Base-by-base conservation (phyloP, 2,797 vertebrate species). In the Denticeps clupeoides region DNA sequence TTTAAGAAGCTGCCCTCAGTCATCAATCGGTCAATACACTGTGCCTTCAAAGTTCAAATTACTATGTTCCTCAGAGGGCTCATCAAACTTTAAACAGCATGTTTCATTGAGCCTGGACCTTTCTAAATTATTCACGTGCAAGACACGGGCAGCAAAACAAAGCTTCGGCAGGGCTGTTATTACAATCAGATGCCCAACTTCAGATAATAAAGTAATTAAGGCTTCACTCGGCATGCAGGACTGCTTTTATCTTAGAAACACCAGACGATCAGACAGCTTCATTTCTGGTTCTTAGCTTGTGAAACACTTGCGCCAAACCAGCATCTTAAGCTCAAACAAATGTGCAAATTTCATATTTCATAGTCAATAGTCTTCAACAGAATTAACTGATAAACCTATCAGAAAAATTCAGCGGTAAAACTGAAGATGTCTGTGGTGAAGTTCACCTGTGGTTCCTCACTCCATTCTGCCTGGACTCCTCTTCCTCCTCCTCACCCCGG, bases 401-500 rank as follows among this genome's bases (percentile, higher is more conserved):
- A n/a, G n/a, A n/a, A n/a, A n/a, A n/a, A n/a, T n/a, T n/a, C n/a
- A n/a, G n/a, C n/a, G n/a, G n/a, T n/a, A n/a, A n/a, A n/a, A n/a
- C n/a, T n/a, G 9, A 9, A 27, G 26, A 8, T 8, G 26, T 5
- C 28, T 10, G 35, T 19, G 13, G 44, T 33, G 41, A 50, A 4
- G 23, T 87, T 73, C 82, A 97, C 94, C 94, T 93, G 78, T 91
- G 83, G 31, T 84, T 89, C 63, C 82, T 82, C 73, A 90, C 81
- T 64, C 93, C 90, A 1, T 90, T 94, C 65, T 89, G 75, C 64
- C 86, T 83, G n/a, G 63, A 59, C 38, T 82, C 81, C 45, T 74
- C 77, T 4, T 74, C 68, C 6, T 76, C 74, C 53, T 68, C 55
- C 58, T 86, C 78, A 41, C 81, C 82, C 70, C 78, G 85, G 52